Base-by-base conservation (phyloP, 1,140 invertebrate species). In the Muscidifurax raptorellus region DNA sequence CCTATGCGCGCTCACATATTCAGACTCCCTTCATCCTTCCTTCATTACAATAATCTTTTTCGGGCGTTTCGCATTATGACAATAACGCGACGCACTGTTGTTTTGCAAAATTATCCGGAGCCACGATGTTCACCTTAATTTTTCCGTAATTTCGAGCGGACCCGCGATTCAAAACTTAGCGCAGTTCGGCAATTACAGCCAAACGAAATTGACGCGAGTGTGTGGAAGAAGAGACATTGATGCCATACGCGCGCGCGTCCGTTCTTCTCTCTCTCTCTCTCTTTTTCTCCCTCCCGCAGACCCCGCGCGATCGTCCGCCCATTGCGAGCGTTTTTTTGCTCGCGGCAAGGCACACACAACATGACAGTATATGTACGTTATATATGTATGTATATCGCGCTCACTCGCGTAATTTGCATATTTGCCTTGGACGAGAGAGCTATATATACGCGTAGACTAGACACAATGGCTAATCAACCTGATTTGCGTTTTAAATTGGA, bases 1-100 rank as follows among this genome's bases (percentile, higher is more conserved):
- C 52, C 52, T 69, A 69, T 69, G 28, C 67, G 67, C 67, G 18
- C 67, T 30, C 67, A 69, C 67, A 22, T 69, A 69, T 59, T 59
- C 52, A 59, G 52, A 59, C 52, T 59, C 52, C 52, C 52, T 59
- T 59, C 52, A 59, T 59, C 52, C 52, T 59, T 59, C 52, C 52
- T 59, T 59, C 52, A 59, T 59, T 59, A 59, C 7, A 59, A 59
- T 59, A 59, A 59, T 59, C 52, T 59, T 59, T n/a, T 40, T 40
- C 36, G 36, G 36, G 52, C 52, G 52, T 59, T n/a, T 59, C 22
- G 22, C 52, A 22, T 18, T 52, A 18, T 52, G 18, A 52, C 47
- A 52, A n/a, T n/a, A 52, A 52, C 18, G 13, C 18, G 22, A 59
- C 6, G 18, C 52, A 59, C 52, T 59, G 22, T 5, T 59, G n/a